These are phyloP conservation scores for Drosophila suboccidentalis DNA, from an alignment of 2,888 invertebrate genomes.

Conservation along the genomic window DNA sequence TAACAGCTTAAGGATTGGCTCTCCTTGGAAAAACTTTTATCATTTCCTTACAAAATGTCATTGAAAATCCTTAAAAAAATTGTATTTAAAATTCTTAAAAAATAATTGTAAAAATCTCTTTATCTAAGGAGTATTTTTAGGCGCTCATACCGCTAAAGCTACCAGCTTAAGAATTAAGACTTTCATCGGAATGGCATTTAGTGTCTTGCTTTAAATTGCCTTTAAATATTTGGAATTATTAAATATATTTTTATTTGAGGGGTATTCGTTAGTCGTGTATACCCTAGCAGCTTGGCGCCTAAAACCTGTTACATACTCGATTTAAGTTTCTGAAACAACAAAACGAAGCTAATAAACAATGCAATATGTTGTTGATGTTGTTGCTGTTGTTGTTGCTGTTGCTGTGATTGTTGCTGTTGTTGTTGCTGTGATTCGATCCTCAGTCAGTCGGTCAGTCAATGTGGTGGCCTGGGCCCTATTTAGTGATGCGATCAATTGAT, in stretches of 20 bases:
- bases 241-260: not conserved
- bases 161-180: too few relatives aligned
- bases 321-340: constrained; percentile 33
- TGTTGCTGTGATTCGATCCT: constrained; percentile 6
- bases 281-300: constrained; percentile 8
- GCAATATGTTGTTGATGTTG: not conserved
- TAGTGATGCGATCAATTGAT: constrained; percentile 54
- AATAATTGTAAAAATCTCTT: not conserved
- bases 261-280: constrained; percentile 18
- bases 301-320: constrained; percentile 46
- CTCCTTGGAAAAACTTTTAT: too few relatives aligned
- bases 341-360: not conserved
- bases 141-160: too few relatives aligned
- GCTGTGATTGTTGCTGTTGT: not conserved
- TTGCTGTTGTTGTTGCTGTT: constrained; percentile 3
- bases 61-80: not conserved
- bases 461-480: constrained; percentile 32
- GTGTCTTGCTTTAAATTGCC: too few relatives aligned
- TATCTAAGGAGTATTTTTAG: too few relatives aligned
- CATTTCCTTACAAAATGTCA: too few relatives aligned
- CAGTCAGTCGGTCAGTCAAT: constrained; percentile 27
- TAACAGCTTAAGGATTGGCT: too few relatives aligned
- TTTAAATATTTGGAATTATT: too few relatives aligned
- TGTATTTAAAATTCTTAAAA: not conserved
- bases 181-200: too few relatives aligned